phyloP scores from a whole-genome alignment of 2,888 invertebrate genomes.

The Xylocampa areola region DNA sequence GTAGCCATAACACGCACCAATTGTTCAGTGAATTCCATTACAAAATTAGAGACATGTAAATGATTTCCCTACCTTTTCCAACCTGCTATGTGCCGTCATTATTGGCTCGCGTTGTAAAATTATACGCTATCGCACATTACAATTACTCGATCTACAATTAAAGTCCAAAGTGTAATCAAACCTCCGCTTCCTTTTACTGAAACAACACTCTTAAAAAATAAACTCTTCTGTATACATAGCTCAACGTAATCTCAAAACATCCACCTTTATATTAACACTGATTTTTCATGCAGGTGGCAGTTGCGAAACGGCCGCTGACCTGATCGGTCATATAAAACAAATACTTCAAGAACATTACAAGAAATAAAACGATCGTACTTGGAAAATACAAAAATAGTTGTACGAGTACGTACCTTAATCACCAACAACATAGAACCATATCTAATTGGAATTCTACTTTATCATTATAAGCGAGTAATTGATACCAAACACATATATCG shows the following conservation, averaged over 20 bases:
- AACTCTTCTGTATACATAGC: constrained; percentile 6
- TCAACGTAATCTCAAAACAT: constrained; percentile 37
- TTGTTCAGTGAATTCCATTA: too few species aligned
- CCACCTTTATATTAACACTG: constrained; percentile 51
- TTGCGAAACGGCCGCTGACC: constrained; percentile 40
- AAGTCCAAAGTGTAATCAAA: constrained; percentile 24
- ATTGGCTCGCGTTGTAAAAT: neutral
- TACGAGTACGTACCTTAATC: constrained; percentile 29
- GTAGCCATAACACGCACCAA: too few species aligned
- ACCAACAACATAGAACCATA: constrained; percentile 60
- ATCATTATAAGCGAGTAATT: constrained; percentile 81
- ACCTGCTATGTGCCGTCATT: neutral
- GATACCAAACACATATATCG: constrained; percentile 85
- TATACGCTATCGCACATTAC: constrained; percentile 3
- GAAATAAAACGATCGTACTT: constrained; percentile 12
- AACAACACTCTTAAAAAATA: constrained; percentile 13
- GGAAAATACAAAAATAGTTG: constrained; percentile 17
- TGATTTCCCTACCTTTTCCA: too few species aligned
- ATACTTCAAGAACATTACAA: constrained; percentile 10
- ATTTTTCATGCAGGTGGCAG: constrained; percentile 57
- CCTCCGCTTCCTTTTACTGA: constrained; percentile 7
- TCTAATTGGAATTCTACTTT: constrained; percentile 67
- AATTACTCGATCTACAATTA: constrained; percentile 2
- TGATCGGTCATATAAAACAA: constrained; percentile 30
- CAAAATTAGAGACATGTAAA: too few species aligned